A percentile compares a stretch with the other conserved stretches of the same genome.
Conservation (phyloP, 2,113 vertebrate species). For the Phalacrocorax brasilianus region DNA sequence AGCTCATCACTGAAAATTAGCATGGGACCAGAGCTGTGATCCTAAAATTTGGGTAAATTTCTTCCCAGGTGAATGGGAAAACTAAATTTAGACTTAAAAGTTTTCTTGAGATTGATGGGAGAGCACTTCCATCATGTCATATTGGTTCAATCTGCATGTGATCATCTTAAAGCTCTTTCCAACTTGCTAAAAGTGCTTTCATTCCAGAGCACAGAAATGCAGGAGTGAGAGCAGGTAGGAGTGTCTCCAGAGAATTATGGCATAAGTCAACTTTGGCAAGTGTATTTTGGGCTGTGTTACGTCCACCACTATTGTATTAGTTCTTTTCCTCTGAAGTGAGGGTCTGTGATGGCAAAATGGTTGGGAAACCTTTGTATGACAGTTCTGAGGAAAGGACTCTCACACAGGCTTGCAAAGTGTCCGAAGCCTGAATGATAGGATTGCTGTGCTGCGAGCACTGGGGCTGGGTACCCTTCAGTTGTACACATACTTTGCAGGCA, state of each 20-base stretch:
- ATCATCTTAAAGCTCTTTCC: background rate
- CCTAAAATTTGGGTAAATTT: background rate
- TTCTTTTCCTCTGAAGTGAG: background rate
- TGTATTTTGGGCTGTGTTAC: background rate
- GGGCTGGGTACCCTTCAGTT: background rate
- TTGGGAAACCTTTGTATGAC: background rate
- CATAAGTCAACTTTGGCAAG: background rate
- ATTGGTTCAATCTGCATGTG: background rate
- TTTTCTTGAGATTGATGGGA: background rate
- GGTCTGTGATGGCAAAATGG: background rate
- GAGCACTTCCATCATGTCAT: background rate
- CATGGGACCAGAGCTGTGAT: background rate
- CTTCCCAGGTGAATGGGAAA: background rate
- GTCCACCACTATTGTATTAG: background rate
- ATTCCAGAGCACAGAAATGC: background rate
- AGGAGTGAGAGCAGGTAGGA: background rate
- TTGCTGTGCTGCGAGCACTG: background rate
- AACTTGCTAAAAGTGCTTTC: background rate
- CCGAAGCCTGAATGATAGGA: background rate
- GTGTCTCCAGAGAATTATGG: background rate
- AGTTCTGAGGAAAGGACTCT: background rate
- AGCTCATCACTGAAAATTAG: background rate
- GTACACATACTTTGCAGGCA: background rate
- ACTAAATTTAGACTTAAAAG: background rate
- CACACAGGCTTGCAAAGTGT: accelerated